These are phyloP conservation scores for Gambelia wislizenii DNA, from an alignment of 2,797 vertebrate genomes.

Conservation along the genomic window DNA sequence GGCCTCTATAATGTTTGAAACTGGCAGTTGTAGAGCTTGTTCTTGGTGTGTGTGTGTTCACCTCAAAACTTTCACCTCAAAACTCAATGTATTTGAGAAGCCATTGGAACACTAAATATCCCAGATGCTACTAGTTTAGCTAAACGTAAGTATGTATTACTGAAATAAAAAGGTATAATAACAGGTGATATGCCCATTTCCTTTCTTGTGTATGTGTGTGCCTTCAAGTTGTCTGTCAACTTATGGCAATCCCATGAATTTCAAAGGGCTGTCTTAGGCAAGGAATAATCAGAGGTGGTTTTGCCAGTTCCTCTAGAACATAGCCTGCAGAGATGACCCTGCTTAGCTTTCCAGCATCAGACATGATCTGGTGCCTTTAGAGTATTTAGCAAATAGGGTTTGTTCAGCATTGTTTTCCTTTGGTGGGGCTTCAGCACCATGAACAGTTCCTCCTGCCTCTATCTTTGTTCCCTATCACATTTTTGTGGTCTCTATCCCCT, in stretches of 20 bases:
- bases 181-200: not conserved
- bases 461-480: not conserved
- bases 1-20: not conserved
- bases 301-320: too few relatives aligned
- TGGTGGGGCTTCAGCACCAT: constrained; percentile 11
- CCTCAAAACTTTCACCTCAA: not conserved
- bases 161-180: not conserved
- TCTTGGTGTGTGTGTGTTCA: too few relatives aligned
- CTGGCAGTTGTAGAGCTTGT: not conserved
- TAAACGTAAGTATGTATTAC: not conserved
- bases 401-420: not conserved
- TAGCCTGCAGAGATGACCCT: too few relatives aligned
- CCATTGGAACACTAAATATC: not conserved
- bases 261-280: too few relatives aligned
- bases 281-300: too few relatives aligned
- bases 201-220: not conserved
- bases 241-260: too few relatives aligned
- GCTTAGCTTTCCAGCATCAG: too few relatives aligned
- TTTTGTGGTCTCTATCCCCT: not conserved
- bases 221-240: too few relatives aligned
- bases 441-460: constrained; percentile 7
- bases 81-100: not conserved
- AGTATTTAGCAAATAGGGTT: not conserved
- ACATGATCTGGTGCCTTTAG: too few relatives aligned
- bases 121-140: not conserved